A percentile compares a stretch with the other conserved stretches of the same genome.
phyloP scores from a whole-genome alignment of 2,797 vertebrate genomes.

The Ptychobarbus kaznakovi region DNA sequence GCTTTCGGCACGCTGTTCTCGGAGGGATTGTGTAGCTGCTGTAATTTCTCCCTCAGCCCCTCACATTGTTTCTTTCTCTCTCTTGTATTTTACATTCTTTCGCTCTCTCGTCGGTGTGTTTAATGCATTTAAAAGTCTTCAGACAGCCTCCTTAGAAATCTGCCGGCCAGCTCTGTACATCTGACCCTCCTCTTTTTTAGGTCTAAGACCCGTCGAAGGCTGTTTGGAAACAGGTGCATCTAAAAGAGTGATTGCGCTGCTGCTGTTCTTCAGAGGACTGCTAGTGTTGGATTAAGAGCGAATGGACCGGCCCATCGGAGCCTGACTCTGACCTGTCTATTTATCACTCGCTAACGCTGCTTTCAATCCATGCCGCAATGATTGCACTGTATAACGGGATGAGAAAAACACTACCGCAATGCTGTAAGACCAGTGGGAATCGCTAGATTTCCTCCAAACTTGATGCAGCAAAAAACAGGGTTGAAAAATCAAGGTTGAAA shows the following conservation, averaged over 20 bases:
- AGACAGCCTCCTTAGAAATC: constrained; percentile 77
- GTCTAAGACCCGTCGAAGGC: neutral
- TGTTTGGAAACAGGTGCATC: constrained; percentile 26
- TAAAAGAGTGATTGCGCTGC: constrained; percentile 15
- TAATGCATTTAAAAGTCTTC: constrained; percentile 75
- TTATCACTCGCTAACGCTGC: constrained; percentile 6
- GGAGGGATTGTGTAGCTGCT: constrained; percentile 26
- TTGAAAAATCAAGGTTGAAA: neutral
- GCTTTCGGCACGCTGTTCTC: constrained; percentile 22
- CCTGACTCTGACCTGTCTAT: constrained; percentile 12
- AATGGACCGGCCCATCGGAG: neutral
- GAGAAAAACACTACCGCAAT: neutral
- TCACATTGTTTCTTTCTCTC: constrained; percentile 23
- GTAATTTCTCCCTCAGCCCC: constrained; percentile 13
- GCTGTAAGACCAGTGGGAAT: neutral
- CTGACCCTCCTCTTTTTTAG: neutral
- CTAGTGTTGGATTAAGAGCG: neutral
- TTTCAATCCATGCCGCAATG: constrained; percentile 30
- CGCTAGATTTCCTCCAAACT: neutral
- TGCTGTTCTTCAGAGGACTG: neutral
- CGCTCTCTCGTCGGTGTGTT: constrained; percentile 73
- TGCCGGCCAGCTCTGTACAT: constrained; percentile 37
- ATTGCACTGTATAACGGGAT: constrained; percentile 52
- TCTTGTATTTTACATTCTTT: constrained; percentile 64
- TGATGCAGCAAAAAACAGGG: neutral